phyloP scores from a whole-genome alignment of 2,888 invertebrate genomes.

The Arctia plantaginis region DNA sequence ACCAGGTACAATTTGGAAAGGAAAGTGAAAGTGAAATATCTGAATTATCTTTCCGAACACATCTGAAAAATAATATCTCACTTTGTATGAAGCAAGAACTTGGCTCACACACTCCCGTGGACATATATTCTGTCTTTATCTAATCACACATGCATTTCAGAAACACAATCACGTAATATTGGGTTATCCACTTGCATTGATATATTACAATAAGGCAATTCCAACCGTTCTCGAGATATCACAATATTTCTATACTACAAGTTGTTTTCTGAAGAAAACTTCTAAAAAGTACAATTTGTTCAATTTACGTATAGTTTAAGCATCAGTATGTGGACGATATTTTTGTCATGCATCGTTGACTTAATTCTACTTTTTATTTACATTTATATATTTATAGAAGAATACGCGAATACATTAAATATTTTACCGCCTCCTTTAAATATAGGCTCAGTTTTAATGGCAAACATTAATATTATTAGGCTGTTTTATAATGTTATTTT shows the following conservation, averaged over 20 bases:
- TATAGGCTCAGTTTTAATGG: background rate
- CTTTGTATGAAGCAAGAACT: slow-evolving; percentile 14
- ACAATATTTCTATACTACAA: slow-evolving; percentile 72
- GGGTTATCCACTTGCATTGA: slow-evolving; percentile 64
- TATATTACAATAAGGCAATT: slow-evolving; percentile 66
- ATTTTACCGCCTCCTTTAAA: background rate
- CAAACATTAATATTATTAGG: background rate
- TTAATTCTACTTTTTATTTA: slow-evolving; percentile 67
- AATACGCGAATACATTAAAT: slow-evolving; percentile 30
- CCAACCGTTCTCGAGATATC: slow-evolving; percentile 67
- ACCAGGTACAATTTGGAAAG: slow-evolving; percentile 16
- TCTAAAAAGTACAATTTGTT: slow-evolving; percentile 71
- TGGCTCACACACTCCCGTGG: slow-evolving; percentile 6
- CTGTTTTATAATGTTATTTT: slow-evolving; percentile 12
- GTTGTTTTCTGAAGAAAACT: slow-evolving; percentile 54
- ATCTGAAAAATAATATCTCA: slow-evolving; percentile 8
- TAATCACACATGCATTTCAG: slow-evolving; percentile 32
- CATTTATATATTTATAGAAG: slow-evolving; percentile 56
- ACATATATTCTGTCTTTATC: slow-evolving; percentile 4
- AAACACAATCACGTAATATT: slow-evolving; percentile 48
- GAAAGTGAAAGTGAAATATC: background rate
- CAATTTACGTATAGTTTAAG: slow-evolving; percentile 73
- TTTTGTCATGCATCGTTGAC: slow-evolving; percentile 75
- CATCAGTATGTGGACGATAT: slow-evolving; percentile 64
- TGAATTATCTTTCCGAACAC: slow-evolving; percentile 2